phyloP scores from a whole-genome alignment of 1,140 invertebrate genomes.

The Eueides isabella region DNA sequence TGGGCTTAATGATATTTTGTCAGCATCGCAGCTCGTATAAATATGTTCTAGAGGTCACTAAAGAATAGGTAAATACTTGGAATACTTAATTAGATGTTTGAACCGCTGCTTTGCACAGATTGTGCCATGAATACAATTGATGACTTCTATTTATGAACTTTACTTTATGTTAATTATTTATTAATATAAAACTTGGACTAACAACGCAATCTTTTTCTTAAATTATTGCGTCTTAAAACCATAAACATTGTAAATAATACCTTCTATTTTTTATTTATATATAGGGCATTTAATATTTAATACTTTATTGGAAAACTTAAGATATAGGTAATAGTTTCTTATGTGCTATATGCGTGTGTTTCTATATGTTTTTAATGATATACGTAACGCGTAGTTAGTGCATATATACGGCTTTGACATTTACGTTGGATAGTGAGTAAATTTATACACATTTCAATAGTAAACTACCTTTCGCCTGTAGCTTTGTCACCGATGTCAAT shows the following conservation, averaged over 20 bases:
- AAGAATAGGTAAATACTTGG: slow-evolving; percentile 15
- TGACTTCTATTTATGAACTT: not conserved
- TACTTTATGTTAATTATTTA: not conserved
- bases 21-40: slow-evolving; percentile 1
- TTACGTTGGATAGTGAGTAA: not conserved
- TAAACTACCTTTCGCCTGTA: too few relatives aligned
- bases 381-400: not conserved
- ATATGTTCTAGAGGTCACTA: slow-evolving; percentile 15
- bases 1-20: slow-evolving; percentile 13
- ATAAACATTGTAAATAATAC: too few relatives aligned
- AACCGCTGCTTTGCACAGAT: not conserved
- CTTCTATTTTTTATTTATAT: too few relatives aligned
- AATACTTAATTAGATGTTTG: slow-evolving; percentile 6
- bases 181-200: not conserved
- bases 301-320: too few relatives aligned
- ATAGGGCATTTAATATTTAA: too few relatives aligned
- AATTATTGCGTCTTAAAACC: too few relatives aligned
- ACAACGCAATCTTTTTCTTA: not conserved
- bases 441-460: not conserved
- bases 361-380: too few relatives aligned
- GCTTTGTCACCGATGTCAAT: too few relatives aligned
- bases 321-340: too few relatives aligned
- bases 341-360: too few relatives aligned
- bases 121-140: not conserved
- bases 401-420: not conserved